phyloP scores from a whole-genome alignment of 2,113 vertebrate species.

The Nyctereutes procyonoides region DNA sequence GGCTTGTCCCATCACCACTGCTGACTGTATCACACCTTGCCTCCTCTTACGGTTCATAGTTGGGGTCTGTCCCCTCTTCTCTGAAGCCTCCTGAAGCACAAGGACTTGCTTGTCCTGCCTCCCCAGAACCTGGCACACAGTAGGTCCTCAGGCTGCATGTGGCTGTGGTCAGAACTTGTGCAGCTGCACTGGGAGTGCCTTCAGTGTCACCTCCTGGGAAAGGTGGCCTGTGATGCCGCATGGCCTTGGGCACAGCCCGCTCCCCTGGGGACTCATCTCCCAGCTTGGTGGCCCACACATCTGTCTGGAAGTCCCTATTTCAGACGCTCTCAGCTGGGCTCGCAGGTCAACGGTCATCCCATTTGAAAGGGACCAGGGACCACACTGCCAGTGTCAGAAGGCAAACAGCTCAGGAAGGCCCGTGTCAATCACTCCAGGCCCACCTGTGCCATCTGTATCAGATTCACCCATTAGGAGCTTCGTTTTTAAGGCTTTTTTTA shows the following conservation, averaged over 20 bases:
- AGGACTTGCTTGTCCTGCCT: background rate
- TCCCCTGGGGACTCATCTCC: background rate
- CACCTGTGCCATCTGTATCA: no score
- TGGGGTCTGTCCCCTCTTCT: rapidly evolving
- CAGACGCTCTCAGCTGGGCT: background rate
- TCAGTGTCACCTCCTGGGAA: background rate
- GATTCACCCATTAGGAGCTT: background rate
- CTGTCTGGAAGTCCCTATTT: background rate
- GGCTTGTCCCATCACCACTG: rapidly evolving
- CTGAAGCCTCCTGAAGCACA: background rate
- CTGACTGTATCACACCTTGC: rapidly evolving
- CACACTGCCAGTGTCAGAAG: rapidly evolving
- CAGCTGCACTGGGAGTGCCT: background rate
- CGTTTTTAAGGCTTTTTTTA: background rate
- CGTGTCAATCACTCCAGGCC: rapidly evolving
- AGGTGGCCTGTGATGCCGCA: background rate
- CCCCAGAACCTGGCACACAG: background rate
- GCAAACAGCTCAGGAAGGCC: background rate
- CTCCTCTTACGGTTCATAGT: background rate
- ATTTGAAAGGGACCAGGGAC: background rate
- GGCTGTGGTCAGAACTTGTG: background rate
- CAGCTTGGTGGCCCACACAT: rapidly evolving
- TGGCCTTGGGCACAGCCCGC: rapidly evolving
- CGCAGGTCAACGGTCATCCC: background rate
- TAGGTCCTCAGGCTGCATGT: background rate